These are phyloP conservation scores for Nematostella vectensis DNA, from an alignment of 92 coral and sea anemone species.

Conservation along the genomic window DNA sequence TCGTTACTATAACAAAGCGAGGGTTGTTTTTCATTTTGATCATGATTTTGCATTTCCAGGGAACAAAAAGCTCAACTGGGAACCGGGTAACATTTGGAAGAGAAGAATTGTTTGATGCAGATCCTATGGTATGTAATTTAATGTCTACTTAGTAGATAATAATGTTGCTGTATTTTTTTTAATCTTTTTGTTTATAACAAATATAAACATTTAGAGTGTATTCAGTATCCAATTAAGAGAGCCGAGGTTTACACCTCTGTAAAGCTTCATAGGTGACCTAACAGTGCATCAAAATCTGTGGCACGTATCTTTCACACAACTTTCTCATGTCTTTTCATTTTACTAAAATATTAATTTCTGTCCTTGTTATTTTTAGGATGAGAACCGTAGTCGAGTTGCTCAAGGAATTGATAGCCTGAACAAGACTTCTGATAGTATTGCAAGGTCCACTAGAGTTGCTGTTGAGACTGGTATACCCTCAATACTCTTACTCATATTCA, in stretches of 20 bases:
- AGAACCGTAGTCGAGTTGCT: conserved; percentile 61
- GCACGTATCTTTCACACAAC: no score
- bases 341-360: no score
- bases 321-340: no score
- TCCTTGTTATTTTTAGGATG: conserved; percentile 68
- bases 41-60: not conserved
- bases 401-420: conserved; percentile 88
- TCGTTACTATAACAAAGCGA: no score
- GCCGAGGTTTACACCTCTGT: no score
- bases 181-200: no score
- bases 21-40: not conserved
- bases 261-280: no score
- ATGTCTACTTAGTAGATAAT: no score
- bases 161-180: no score
- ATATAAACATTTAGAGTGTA: no score
- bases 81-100: conserved; percentile 79
- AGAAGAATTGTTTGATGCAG: conserved; percentile 80
- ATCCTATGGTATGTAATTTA: conserved; percentile 55
- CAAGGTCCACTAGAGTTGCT: conserved; percentile 95
- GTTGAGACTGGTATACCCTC: conserved; percentile 66
- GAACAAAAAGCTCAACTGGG: conserved; percentile 69
- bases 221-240: no score
- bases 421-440: conserved; percentile 92
- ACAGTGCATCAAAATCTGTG: no score
- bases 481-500: not conserved